Percentiles rank a stretch among this genome's conserved stretches.
These are phyloP conservation scores for Geophilus truncorum DNA, from an alignment of 2,888 invertebrate genomes.

Conservation along the genomic window DNA sequence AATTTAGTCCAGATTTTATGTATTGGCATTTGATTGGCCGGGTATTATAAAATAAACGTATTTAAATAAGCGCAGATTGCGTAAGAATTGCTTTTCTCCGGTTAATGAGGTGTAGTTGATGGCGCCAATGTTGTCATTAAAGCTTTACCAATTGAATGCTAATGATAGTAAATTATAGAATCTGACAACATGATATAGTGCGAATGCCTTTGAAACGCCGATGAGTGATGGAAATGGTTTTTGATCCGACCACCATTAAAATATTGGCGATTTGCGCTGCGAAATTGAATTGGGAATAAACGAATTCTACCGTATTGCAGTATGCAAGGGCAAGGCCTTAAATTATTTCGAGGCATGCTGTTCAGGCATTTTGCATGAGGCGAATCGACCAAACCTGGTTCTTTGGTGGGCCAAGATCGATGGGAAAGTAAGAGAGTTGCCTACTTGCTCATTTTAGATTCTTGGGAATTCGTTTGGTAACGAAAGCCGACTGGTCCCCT, in stretches of 20 bases:
- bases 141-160: background rate
- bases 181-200: background rate
- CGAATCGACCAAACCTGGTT: background rate
- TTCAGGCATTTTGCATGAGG: background rate
- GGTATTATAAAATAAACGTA: background rate
- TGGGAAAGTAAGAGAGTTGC: background rate
- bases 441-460: background rate
- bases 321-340: too few relatives aligned
- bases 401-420: background rate
- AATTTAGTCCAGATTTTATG: background rate
- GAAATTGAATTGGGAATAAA: background rate
- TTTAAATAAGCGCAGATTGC: background rate
- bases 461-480: background rate
- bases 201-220: background rate
- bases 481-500: background rate
- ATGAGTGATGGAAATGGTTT: background rate
- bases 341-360: background rate
- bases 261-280: too few relatives aligned
- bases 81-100: background rate
- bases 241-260: background rate
- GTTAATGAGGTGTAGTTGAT: background rate
- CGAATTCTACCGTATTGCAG: background rate
- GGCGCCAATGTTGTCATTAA: background rate
- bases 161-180: conserved; percentile 4
- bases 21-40: background rate